These are phyloP conservation scores for Apamea anceps DNA, from an alignment of 2,888 invertebrate species.

Conservation along the genomic window DNA sequence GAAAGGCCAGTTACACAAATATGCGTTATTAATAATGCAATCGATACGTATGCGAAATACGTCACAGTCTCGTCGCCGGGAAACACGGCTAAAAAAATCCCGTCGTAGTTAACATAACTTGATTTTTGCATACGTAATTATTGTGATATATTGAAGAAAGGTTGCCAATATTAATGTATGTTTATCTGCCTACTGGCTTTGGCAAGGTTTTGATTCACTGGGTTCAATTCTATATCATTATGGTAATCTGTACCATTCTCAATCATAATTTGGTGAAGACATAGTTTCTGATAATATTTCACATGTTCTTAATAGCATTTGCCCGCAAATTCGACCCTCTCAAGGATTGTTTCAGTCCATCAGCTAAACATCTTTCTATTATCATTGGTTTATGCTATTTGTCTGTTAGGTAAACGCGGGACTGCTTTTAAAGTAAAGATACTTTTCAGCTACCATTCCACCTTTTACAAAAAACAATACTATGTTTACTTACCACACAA, in stretches of 20 bases:
- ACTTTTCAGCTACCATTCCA: neutral
- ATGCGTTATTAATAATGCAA: constrained; percentile 1
- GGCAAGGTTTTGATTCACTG: neutral
- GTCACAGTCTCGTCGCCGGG: constrained; percentile 27
- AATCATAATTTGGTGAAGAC: neutral
- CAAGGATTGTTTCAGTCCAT: neutral
- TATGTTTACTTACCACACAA: neutral
- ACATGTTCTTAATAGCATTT: neutral
- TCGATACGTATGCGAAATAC: constrained; percentile 11
- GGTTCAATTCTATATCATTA: neutral
- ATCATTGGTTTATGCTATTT: neutral
- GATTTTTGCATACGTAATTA: constrained; percentile 30
- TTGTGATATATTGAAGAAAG: neutral
- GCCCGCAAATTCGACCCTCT: neutral
- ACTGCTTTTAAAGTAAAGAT: neutral
- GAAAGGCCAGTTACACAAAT: constrained; percentile 5
- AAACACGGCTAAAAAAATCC: constrained; percentile 38
- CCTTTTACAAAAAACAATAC: neutral
- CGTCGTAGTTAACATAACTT: constrained; percentile 34
- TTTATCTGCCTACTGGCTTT: neutral
- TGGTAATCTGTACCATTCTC: neutral
- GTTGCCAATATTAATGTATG: neutral
- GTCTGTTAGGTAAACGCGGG: no score
- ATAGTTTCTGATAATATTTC: neutral
- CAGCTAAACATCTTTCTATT: neutral